Conservation (phyloP, 2,113 vertebrate species). For the Cyrtonyx montezumae region DNA sequence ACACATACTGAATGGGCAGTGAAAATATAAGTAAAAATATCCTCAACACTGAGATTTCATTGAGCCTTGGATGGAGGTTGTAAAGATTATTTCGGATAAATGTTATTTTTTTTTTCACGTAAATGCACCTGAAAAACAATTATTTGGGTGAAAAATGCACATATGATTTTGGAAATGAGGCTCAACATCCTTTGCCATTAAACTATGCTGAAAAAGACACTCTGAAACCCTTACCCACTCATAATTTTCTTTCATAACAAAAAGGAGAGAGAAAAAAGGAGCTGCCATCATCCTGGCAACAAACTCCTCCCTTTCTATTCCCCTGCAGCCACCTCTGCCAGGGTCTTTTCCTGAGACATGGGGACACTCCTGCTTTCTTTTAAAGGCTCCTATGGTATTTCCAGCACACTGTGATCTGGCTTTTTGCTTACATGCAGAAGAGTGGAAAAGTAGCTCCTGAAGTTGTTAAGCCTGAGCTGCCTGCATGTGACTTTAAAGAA, state of each 20-base stretch:
- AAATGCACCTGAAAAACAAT: slow-evolving; percentile 5
- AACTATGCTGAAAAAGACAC: slow-evolving; percentile 18
- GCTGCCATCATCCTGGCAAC: background rate
- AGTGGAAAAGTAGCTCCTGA: background rate
- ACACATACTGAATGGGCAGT: background rate
- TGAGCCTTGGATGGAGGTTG: background rate
- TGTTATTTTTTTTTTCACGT: background rate
- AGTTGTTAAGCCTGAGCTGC: background rate
- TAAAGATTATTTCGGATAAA: background rate
- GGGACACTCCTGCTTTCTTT: background rate
- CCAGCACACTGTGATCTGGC: background rate
- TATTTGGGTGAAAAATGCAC: background rate
- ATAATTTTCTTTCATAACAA: background rate
- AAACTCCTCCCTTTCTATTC: background rate
- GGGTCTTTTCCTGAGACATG: background rate
- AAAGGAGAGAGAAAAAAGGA: background rate
- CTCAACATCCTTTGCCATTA: background rate
- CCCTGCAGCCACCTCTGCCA: background rate
- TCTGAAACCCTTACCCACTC: background rate
- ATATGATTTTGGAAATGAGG: slow-evolving; percentile 19
- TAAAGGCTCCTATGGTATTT: background rate
- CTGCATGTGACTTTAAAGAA: background rate
- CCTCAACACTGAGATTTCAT: background rate
- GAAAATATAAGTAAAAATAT: background rate
- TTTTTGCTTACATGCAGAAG: background rate